Evolutionary conservation across 2,797 vertebrate species (phyloP), one percentile per base, ranked within the genome.

Genomic region (Oreortyx pictus): DNA sequence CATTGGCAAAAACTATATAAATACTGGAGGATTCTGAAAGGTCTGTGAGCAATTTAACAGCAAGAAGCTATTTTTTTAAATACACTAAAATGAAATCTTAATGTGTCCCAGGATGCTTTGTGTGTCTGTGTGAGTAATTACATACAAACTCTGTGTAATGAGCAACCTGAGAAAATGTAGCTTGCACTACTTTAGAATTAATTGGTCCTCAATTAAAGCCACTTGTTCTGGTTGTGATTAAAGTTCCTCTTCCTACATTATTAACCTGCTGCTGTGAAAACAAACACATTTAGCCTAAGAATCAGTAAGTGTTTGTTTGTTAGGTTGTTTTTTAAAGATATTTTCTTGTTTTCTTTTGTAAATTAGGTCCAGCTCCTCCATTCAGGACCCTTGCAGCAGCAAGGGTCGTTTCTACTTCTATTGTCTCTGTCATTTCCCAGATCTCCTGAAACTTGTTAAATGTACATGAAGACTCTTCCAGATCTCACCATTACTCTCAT

Each of bases 181-280:
- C 83, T 61, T 88, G 37, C 25, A 15, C 20, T 83, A 44, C 73
- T 88, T 70, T 43, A 60, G 79, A 91, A 88, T 85, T 86, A 93
- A 93, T 79, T 92, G 82, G 88, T 91, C 22, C 61, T 91, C 72
- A 90, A 41, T 81, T 84, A 92, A 70, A 87, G 3, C 14, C 65
- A 71, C 49, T 90, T 86, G 83, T 25, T 91, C 78, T 91, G 61
- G 61, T 35, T 85, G 60, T 59, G 65, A 91, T 90, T 92, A 86
- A 88, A 79, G 68, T 67, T 85, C 35, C 56, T 91, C 46, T 62
- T 92, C 65, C 56, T 74, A 74, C 52, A 50, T 71, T 94, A 54
- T 91, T 79, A 90, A 91, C 93, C 90, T 93, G 95, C 68, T 95
- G 52, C n/a, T 90, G 68, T 65, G 80, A 80, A 95, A 93, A 88